Evolutionary conservation across 1,140 invertebrate species (phyloP).

Genomic region (Drosophila ananassae): DNA sequence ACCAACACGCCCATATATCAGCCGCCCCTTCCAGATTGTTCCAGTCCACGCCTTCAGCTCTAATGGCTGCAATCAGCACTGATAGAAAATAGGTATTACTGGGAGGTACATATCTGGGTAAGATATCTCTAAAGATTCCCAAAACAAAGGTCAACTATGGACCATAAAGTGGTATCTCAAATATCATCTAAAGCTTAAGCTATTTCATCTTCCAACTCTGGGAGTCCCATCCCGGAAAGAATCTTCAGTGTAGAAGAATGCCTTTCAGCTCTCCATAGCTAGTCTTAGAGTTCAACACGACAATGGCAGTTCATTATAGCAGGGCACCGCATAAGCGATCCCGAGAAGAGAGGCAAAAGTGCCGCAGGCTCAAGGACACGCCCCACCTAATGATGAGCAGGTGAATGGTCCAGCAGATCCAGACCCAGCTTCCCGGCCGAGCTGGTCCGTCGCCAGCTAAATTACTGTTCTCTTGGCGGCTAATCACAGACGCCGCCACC

Average conservation of each 20-base stretch:
- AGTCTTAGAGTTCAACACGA: conserved; percentile 47
- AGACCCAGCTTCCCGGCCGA: conserved; percentile 4
- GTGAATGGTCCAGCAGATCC: conserved; percentile 51
- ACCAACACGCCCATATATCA: no score
- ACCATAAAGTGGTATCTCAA: neutral
- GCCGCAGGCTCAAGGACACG: conserved; percentile 68
- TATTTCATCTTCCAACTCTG: no score
- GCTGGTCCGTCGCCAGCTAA: conserved; percentile 38
- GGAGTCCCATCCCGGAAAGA: neutral
- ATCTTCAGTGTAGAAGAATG: conserved; percentile 22
- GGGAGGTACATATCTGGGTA: neutral
- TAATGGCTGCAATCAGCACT: conserved; percentile 48
- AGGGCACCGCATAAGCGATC: conserved; percentile 46
- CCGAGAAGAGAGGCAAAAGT: conserved; percentile 27
- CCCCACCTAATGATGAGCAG: conserved; percentile 72
- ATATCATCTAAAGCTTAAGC: neutral
- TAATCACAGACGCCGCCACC: conserved; percentile 74
- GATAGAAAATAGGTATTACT: conserved; percentile 18
- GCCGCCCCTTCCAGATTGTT: conserved; percentile 29
- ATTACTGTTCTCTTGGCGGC: conserved; percentile 57
- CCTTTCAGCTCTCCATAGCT: conserved; percentile 3
- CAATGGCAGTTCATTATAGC: conserved; percentile 53
- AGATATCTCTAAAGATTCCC: neutral
- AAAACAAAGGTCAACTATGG: neutral
- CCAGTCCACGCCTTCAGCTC: conserved; percentile 42